Conservation (phyloP, 2,888 invertebrate species). For the Automeris io region DNA sequence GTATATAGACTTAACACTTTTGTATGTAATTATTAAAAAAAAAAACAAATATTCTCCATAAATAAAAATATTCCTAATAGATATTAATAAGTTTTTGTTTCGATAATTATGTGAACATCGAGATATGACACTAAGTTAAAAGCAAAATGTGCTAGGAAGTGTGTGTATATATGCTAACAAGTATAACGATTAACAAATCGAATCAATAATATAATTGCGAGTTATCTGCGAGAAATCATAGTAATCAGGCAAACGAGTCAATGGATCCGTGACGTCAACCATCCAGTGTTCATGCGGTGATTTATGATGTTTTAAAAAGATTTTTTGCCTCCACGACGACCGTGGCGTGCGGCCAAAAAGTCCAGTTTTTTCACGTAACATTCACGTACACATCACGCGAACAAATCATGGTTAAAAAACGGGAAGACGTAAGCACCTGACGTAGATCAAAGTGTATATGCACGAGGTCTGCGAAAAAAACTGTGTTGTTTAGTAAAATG, state of each 20-base stretch:
- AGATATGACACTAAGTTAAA: no score
- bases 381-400: constrained; percentile 31
- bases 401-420: constrained; percentile 22
- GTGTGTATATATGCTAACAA: no score
- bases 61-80: no score
- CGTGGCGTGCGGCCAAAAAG: constrained; percentile 36
- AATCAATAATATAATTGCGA: neutral
- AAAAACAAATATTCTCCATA: no score
- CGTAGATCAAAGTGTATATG: constrained; percentile 6
- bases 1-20: no score
- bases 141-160: no score
- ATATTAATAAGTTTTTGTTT: no score
- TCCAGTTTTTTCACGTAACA: constrained; percentile 18
- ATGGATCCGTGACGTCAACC: constrained; percentile 39
- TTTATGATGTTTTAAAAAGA: constrained; percentile 42
- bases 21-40: no score
- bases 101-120: no score
- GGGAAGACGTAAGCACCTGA: constrained; percentile 15
- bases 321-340: constrained; percentile 21
- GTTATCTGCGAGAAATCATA: constrained; percentile 15
- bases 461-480: neutral
- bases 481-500: neutral
- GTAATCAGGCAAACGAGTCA: constrained; percentile 23
- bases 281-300: constrained; percentile 22
- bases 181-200: no score